phyloP scores from a whole-genome alignment of 2,113 vertebrate genomes.

The Epinephelus fuscoguttatus region DNA sequence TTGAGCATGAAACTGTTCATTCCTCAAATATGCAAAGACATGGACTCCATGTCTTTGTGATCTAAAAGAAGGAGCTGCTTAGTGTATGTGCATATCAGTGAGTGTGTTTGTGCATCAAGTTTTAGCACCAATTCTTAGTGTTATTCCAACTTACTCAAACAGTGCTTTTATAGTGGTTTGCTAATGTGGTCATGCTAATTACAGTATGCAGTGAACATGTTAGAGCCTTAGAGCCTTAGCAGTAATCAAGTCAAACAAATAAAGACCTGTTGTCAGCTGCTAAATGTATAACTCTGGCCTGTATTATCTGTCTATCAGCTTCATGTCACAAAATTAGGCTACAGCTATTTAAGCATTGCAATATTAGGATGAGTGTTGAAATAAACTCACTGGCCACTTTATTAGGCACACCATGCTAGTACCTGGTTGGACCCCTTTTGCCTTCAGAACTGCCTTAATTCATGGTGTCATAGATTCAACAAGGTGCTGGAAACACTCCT shows the following conservation, averaged over 20 bases:
- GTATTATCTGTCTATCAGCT: neutral
- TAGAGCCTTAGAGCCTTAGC: neutral
- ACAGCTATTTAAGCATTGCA: neutral
- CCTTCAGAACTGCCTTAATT: too few relatives aligned
- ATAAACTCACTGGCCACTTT: too few relatives aligned
- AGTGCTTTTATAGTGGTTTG: neutral
- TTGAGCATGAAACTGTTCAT: neutral
- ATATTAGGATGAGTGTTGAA: neutral
- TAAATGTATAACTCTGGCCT: neutral
- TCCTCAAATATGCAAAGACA: neutral
- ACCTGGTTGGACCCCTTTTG: too few relatives aligned
- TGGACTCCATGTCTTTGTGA: neutral
- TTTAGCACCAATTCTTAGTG: too few relatives aligned
- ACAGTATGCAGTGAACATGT: constrained; percentile 3
- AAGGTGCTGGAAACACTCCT: too few relatives aligned
- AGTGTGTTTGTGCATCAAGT: neutral
- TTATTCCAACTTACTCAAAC: neutral
- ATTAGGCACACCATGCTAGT: too few relatives aligned
- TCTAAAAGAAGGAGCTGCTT: neutral
- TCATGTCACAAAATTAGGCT: neutral
- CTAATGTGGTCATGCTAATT: neutral
- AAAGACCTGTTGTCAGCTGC: neutral
- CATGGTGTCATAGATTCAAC: too few relatives aligned
- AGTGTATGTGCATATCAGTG: neutral
- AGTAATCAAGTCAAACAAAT: neutral